Evolutionary conservation across 2,113 vertebrate genomes (phyloP).

Genomic region (Pogonocichla stellata): DNA sequence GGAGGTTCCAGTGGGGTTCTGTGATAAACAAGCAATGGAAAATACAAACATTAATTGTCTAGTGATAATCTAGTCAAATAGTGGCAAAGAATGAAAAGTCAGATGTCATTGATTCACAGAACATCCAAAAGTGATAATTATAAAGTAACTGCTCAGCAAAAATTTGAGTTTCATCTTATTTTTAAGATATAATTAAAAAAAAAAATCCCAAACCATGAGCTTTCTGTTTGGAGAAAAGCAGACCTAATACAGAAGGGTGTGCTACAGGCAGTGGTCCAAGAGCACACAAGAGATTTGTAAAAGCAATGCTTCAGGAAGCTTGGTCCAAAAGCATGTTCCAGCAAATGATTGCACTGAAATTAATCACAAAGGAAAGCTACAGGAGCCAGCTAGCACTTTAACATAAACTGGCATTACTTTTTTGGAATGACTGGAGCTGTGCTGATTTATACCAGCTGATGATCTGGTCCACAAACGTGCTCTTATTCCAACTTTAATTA

Average conservation of each 20-base stretch:
- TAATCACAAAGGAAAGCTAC: slow-evolving; percentile 54
- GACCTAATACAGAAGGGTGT: slow-evolving; percentile 24
- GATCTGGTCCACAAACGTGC: slow-evolving; percentile 27
- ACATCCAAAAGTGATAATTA: neutral
- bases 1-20: neutral
- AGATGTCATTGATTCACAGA: neutral
- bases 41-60: neutral
- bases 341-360: slow-evolving; percentile 40
- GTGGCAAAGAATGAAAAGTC: neutral
- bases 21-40: neutral
- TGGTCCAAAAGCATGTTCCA: slow-evolving; percentile 52
- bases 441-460: slow-evolving; percentile 57
- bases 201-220: neutral
- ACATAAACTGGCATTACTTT: slow-evolving; percentile 48
- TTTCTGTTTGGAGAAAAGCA: slow-evolving; percentile 37
- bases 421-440: slow-evolving; percentile 13
- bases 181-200: neutral
- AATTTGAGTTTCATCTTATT: neutral
- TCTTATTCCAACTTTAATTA: slow-evolving; percentile 40
- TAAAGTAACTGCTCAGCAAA: neutral
- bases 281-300: slow-evolving; percentile 43
- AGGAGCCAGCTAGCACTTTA: slow-evolving; percentile 40
- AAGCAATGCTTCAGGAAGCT: slow-evolving; percentile 33
- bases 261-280: slow-evolving; percentile 29
- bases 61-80: neutral